A percentile compares a stretch with the other conserved stretches of the same genome.
Conservation (phyloP, 2,797 vertebrate genomes). For the Perodicticus potto region DNA sequence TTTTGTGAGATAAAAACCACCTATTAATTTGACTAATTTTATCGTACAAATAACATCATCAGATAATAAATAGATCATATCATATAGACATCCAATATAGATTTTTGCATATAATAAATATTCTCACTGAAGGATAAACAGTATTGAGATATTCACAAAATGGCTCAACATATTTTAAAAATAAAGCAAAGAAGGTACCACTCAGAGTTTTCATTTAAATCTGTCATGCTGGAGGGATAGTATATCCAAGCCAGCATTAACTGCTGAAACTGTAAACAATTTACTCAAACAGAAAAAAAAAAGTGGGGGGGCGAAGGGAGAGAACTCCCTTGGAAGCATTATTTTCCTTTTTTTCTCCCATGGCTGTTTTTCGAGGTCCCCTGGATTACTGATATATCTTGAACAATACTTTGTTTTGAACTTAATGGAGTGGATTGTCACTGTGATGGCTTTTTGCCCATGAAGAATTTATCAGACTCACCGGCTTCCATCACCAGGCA, state of each 20-base stretch:
- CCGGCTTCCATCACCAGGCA: constrained; percentile 53
- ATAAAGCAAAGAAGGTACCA: neutral
- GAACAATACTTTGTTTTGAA: constrained; percentile 52
- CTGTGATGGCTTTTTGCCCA: neutral
- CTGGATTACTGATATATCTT: neutral
- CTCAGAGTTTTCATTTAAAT: constrained; percentile 38
- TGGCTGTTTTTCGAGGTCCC: neutral
- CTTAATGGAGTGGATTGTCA: neutral
- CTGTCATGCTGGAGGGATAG: neutral
- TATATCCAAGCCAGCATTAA: neutral
- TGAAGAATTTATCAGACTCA: constrained; percentile 76
- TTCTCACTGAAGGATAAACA: neutral
- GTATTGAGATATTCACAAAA: neutral
- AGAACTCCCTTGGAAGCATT: neutral
- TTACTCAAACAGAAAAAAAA: neutral
- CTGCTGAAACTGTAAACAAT: neutral
- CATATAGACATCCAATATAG: neutral
- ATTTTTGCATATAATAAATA: neutral
- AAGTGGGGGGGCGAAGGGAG: neutral
- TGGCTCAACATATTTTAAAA: constrained; percentile 33
- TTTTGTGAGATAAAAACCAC: neutral
- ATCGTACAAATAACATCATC: neutral
- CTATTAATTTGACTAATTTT: constrained; percentile 34
- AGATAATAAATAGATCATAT: neutral
- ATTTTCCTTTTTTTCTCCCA: neutral